Percentiles rank a stretch among this genome's conserved stretches.
Evolutionary conservation across 2,113 vertebrate species (phyloP).

Genomic region (Daboia siamensis): DNA sequence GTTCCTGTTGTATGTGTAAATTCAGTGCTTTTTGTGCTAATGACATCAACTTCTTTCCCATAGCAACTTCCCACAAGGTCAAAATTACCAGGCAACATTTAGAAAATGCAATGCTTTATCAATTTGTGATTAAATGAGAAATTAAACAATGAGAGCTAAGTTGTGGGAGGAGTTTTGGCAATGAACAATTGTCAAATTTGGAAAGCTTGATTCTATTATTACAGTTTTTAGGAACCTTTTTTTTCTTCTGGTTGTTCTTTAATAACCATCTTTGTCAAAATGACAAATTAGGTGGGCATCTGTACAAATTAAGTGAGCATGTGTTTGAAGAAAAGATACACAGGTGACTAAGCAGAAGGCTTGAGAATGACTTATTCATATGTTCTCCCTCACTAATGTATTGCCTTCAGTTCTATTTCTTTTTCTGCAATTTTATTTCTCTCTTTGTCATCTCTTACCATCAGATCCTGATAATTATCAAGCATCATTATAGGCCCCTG

Average conservation of each 20-base stretch:
- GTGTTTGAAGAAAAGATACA: constrained; percentile 53
- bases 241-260: neutral
- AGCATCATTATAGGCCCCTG: neutral
- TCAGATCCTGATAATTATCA: neutral
- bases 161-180: constrained; percentile 42
- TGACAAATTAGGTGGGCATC: constrained; percentile 52
- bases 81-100: constrained; percentile 70
- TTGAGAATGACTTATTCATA: constrained; percentile 64
- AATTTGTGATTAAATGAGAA: constrained; percentile 62
- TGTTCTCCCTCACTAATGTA: constrained; percentile 19
- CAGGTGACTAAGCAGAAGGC: constrained; percentile 73
- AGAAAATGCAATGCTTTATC: constrained; percentile 57
- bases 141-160: neutral
- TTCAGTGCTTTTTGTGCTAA: constrained; percentile 73
- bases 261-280: constrained; percentile 12
- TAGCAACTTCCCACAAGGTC: constrained; percentile 75
- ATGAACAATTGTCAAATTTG: neutral
- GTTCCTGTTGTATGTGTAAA: constrained; percentile 76
- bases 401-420: constrained; percentile 24
- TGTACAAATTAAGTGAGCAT: neutral
- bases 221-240: neutral
- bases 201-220: constrained; percentile 5
- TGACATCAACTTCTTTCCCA: constrained; percentile 78
- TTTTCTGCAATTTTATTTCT: constrained; percentile 41
- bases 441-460: neutral